Percentiles rank a stretch among this genome's conserved stretches.
These are phyloP conservation scores for Lycaena phlaeas DNA, from an alignment of 2,888 invertebrate genomes.

Conservation along the genomic window DNA sequence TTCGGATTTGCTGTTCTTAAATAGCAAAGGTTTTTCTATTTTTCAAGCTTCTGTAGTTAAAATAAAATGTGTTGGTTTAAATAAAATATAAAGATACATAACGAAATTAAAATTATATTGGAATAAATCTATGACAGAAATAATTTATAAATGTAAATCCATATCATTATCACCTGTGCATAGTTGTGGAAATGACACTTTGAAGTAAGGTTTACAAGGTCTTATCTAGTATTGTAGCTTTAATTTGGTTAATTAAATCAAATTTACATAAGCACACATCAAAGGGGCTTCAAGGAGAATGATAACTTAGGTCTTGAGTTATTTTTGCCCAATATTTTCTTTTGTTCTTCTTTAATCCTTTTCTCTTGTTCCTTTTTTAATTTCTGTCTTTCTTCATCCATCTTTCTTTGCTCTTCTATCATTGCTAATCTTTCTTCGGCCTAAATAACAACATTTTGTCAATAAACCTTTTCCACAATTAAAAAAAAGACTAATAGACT, in stretches of 20 bases:
- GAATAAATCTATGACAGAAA: no score
- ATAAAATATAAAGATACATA: no score
- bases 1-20: no score
- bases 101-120: no score
- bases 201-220: background rate
- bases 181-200: constrained; percentile 1
- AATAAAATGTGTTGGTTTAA: background rate
- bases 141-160: no score
- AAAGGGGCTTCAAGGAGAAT: constrained; percentile 88
- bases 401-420: constrained; percentile 96
- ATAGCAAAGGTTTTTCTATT: no score
- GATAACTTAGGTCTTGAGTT: constrained; percentile 96
- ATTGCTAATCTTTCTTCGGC: constrained; percentile 97
- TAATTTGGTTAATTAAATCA: constrained; percentile 6
- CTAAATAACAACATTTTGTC: no score
- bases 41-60: background rate
- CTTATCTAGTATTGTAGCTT: no score
- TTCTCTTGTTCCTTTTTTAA: constrained; percentile 95
- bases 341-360: constrained; percentile 94
- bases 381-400: constrained; percentile 95
- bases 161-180: no score
- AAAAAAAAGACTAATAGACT: no score
- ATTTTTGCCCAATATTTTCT: constrained; percentile 96
- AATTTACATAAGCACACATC: constrained; percentile 15
- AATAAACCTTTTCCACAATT: no score